A percentile compares a stretch with the other conserved stretches of the same genome.
These are phyloP conservation scores for Atta colombica DNA, from an alignment of 1,140 invertebrate genomes.

Conservation along the genomic window DNA sequence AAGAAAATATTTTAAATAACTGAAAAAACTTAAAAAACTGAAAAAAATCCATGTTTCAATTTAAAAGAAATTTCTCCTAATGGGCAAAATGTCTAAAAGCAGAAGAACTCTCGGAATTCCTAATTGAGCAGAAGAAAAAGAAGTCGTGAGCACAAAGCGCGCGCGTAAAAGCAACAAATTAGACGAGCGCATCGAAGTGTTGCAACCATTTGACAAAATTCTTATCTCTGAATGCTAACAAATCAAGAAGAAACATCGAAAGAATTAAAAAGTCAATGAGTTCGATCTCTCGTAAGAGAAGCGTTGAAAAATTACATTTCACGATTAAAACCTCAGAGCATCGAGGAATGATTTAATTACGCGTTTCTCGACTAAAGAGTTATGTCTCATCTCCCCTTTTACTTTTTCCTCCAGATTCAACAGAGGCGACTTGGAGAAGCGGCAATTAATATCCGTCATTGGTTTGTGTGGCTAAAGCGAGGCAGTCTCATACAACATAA, in stretches of 20 bases:
- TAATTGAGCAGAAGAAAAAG: neutral
- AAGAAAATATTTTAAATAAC: neutral
- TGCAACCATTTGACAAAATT: conserved; percentile 8
- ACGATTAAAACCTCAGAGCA: conserved; percentile 37
- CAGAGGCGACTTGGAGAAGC: neutral
- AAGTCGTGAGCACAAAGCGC: neutral
- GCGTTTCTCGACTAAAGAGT: neutral
- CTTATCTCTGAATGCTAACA: conserved; percentile 41
- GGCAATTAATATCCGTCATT: conserved; percentile 36
- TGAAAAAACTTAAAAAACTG: neutral
- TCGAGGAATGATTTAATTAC: conserved; percentile 52
- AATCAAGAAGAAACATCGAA: conserved; percentile 16
- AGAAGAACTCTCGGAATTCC: neutral
- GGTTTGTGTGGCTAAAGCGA: neutral
- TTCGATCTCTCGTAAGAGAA: conserved; percentile 28
- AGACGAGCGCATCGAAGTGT: neutral
- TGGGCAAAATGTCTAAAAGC: neutral
- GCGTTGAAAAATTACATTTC: conserved; percentile 40
- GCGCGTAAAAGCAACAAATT: neutral
- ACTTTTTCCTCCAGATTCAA: neutral
- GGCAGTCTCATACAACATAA: conserved; percentile 7
- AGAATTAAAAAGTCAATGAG: neutral
- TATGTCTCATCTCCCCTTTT: neutral
- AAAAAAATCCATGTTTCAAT: neutral
- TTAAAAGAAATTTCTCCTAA: conserved; percentile 13